These are phyloP conservation scores for Parazoanthus swiftii DNA, from an alignment of 92 coral and sea anemone species.

Conservation along the genomic window DNA sequence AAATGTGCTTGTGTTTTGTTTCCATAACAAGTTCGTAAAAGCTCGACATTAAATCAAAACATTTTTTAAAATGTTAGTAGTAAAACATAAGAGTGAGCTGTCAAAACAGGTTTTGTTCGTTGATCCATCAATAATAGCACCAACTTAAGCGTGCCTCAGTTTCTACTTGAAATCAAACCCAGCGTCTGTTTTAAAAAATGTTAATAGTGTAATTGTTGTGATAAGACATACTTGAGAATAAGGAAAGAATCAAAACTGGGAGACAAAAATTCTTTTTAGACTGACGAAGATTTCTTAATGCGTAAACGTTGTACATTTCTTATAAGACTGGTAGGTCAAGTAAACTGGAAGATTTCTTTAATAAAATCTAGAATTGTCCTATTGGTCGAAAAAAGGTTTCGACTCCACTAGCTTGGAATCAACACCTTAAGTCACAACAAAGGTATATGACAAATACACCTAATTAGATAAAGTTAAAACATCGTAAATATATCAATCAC, in stretches of 20 bases:
- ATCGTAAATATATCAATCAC: constrained; percentile 15
- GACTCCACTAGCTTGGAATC: neutral
- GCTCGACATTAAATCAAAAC: neutral
- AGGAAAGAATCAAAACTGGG: neutral
- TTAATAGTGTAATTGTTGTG: neutral
- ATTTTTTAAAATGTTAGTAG: neutral
- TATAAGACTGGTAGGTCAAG: neutral
- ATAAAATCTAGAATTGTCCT: neutral
- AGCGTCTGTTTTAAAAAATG: neutral
- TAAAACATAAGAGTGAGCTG: neutral
- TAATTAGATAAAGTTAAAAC: neutral
- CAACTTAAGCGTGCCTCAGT: neutral
- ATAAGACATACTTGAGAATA: neutral
- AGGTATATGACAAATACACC: neutral
- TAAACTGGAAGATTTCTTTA: neutral
- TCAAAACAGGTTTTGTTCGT: too few species aligned
- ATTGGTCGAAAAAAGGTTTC: neutral
- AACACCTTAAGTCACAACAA: neutral
- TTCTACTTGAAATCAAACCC: neutral
- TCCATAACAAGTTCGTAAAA: neutral
- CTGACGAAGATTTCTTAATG: neutral
- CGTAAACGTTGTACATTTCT: neutral
- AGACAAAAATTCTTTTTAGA: neutral
- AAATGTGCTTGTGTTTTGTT: neutral
- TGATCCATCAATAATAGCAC: neutral